Conservation (phyloP, 2,113 vertebrate genomes). For the Theropithecus gelada region DNA sequence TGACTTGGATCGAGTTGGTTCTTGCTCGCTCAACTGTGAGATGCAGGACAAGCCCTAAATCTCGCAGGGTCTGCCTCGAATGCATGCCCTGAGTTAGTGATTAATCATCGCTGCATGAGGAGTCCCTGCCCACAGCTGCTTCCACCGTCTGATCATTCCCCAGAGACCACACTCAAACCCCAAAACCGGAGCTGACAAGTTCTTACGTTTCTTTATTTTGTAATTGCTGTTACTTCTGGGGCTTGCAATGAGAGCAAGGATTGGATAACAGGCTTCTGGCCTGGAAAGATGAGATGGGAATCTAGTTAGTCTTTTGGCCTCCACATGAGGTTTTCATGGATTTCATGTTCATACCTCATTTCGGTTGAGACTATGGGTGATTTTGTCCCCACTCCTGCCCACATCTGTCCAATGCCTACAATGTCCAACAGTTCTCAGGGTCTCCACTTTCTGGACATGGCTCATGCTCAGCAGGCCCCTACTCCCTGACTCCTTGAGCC, state of each 20-base stretch:
- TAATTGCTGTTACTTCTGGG: neutral
- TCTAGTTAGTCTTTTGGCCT: neutral
- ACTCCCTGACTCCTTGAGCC: rapidly evolving
- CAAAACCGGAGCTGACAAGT: neutral
- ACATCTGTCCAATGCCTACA: neutral
- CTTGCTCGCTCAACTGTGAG: too few species aligned
- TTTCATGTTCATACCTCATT: neutral
- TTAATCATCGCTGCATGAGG: rapidly evolving
- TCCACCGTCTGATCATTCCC: neutral
- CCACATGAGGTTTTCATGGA: neutral
- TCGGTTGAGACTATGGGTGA: neutral
- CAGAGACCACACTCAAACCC: neutral
- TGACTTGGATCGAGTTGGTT: neutral
- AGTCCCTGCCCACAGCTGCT: too few species aligned
- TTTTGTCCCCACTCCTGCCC: neutral
- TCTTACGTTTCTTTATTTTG: neutral
- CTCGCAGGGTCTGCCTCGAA: neutral
- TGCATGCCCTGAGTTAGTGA: neutral
- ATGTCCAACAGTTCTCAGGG: neutral
- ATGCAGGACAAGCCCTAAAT: neutral
- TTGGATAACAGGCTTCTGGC: neutral
- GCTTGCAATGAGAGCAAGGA: neutral
- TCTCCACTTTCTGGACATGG: neutral
- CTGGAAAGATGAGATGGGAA: neutral
- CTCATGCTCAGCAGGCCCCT: too few species aligned